A percentile compares a stretch with the other conserved stretches of the same genome.
Evolutionary conservation across 2,113 vertebrate species (phyloP).

Genomic region (Corvus hawaiiensis): DNA sequence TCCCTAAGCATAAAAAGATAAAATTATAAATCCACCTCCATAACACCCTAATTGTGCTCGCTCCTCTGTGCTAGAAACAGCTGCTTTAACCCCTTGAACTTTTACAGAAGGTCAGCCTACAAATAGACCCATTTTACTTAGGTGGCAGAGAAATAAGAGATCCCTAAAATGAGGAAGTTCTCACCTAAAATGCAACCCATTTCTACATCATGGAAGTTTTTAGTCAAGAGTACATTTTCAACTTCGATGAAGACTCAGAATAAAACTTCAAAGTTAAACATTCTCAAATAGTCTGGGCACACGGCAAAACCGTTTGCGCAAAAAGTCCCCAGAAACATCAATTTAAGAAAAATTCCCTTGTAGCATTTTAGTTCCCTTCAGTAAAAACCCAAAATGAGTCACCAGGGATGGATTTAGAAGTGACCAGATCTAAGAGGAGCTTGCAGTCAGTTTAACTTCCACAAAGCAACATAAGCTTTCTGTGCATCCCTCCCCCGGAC

Average conservation of each 20-base stretch:
- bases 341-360: conserved; percentile 24
- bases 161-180: conserved; percentile 13
- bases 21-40: neutral
- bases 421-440: neutral
- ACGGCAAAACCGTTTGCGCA: neutral
- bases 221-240: neutral
- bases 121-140: neutral
- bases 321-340: conserved; percentile 18
- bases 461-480: neutral
- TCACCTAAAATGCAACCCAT: neutral
- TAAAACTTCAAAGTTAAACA: neutral
- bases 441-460: neutral
- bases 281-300: neutral
- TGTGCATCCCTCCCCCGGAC: neutral
- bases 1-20: neutral
- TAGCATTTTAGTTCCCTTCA: conserved; percentile 22
- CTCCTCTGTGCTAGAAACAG: neutral
- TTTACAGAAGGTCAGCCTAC: neutral
- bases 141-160: neutral
- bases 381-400: conserved; percentile 52
- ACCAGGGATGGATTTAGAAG: neutral
- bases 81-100: neutral
- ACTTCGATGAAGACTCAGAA: neutral
- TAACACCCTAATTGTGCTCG: neutral
- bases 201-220: neutral